Evolutionary conservation across 35 echinoderm and acorn worm genomes (phyloP).

Genomic region (Apostichopus japonicus): DNA sequence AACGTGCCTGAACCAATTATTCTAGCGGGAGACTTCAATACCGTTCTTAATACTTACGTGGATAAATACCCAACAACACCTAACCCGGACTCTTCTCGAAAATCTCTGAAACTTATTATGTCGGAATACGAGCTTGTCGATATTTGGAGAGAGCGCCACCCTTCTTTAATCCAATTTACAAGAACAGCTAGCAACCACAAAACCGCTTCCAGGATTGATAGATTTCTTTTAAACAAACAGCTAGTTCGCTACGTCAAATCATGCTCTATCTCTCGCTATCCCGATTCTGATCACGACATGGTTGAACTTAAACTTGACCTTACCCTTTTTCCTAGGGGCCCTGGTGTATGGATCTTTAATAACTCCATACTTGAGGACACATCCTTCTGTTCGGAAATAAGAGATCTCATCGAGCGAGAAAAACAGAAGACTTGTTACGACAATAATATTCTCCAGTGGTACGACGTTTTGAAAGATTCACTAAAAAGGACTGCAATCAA

Average conservation of each 20-base stretch:
- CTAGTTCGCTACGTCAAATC: background rate
- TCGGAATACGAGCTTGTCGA: no score
- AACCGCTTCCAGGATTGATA: background rate
- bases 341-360: constrained; percentile 5
- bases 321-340: background rate
- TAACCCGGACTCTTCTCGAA: background rate
- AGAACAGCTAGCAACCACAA: background rate
- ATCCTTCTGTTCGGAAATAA: background rate
- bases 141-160: no score
- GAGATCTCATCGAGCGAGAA: background rate
- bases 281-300: background rate
- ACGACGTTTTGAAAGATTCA: background rate
- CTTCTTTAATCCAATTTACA: no score
- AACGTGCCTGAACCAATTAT: background rate
- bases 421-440: background rate
- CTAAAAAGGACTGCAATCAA: background rate
- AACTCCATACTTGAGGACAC: background rate
- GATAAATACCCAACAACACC: background rate
- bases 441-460: background rate
- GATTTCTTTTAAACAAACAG: background rate
- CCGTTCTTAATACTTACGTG: background rate
- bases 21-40: background rate
- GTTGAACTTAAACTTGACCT: constrained; percentile 4
- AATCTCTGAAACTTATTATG: no score
- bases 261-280: background rate